A percentile compares a stretch with the other conserved stretches of the same genome.
These are phyloP conservation scores for Drosophila nr. perissopoda DNA, from an alignment of 2,888 invertebrate genomes.

Conservation along the genomic window DNA sequence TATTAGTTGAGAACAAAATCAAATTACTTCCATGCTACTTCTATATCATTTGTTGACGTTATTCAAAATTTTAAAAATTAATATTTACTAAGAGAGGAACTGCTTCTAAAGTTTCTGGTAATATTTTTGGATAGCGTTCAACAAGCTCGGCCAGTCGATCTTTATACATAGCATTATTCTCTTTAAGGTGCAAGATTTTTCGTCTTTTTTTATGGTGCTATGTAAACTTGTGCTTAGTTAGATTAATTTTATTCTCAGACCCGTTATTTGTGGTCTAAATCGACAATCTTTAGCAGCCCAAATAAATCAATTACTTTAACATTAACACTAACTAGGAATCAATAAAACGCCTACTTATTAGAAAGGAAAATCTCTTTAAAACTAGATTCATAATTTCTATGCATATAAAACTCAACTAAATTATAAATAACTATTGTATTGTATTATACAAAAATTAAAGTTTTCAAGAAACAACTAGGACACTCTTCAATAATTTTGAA, in stretches of 20 bases:
- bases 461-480: conserved; percentile 40
- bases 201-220: conserved; percentile 69
- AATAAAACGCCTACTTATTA: conserved; percentile 35
- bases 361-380: conserved; percentile 36
- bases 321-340: conserved; percentile 38
- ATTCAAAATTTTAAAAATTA: conserved; percentile 1
- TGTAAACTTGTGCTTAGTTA: conserved; percentile 53
- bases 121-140: conserved; percentile 9
- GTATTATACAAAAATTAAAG: conserved; percentile 63
- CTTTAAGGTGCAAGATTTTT: conserved; percentile 58
- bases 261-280: conserved; percentile 40
- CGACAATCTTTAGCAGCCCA: conserved; percentile 74
- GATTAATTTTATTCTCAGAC: conserved; percentile 46
- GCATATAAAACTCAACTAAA: conserved; percentile 59
- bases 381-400: conserved; percentile 60
- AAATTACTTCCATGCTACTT: conserved; percentile 78
- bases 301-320: conserved; percentile 32
- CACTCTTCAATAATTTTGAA: conserved; percentile 49
- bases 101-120: background rate
- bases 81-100: background rate
- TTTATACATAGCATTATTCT: conserved; percentile 29
- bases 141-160: conserved; percentile 36
- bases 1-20: conserved; percentile 80
- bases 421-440: conserved; percentile 59
- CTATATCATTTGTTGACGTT: conserved; percentile 53